These are phyloP conservation scores for Neodiprion pinetum DNA, from an alignment of 1,140 invertebrate species.

Conservation along the genomic window DNA sequence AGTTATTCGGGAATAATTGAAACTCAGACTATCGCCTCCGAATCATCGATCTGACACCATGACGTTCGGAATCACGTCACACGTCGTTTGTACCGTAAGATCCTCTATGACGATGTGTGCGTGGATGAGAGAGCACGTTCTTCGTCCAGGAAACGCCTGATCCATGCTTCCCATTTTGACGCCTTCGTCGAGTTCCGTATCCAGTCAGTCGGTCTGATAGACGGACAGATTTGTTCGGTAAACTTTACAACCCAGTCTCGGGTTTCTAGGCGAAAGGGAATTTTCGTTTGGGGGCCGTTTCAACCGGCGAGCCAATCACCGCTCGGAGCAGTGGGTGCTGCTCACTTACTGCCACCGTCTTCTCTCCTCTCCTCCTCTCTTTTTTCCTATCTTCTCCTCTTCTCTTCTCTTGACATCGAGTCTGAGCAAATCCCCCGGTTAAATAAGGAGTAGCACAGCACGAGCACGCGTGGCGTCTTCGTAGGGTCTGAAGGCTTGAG, in stretches of 20 bases:
- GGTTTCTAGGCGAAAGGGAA: no score
- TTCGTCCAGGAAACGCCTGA: not conserved
- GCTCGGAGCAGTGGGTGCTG: conserved; percentile 13
- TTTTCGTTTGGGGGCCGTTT: no score
- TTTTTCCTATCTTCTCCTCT: conserved; percentile 30
- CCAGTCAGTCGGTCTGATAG: no score
- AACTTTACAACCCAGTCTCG: no score
- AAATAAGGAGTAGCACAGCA: conserved; percentile 3
- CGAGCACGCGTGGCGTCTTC: conserved; percentile 19
- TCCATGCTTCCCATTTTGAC: no score
- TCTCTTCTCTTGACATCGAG: conserved; percentile 28
- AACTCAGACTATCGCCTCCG: not conserved
- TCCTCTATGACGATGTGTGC: not conserved
- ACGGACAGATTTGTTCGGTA: no score
- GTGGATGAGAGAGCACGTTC: not conserved
- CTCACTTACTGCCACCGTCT: conserved; percentile 27
- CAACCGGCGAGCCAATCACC: not conserved
- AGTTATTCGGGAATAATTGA: not conserved
- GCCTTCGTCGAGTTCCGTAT: no score
- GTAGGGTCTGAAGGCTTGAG: conserved; percentile 9
- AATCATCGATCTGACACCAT: not conserved
- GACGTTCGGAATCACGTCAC: not conserved
- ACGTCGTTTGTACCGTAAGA: not conserved
- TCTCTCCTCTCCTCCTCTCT: conserved; percentile 23
- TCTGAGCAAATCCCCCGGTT: not conserved